Evolutionary conservation across 2,113 vertebrate genomes (phyloP).

Genomic region (Ivindomyrus marchei): DNA sequence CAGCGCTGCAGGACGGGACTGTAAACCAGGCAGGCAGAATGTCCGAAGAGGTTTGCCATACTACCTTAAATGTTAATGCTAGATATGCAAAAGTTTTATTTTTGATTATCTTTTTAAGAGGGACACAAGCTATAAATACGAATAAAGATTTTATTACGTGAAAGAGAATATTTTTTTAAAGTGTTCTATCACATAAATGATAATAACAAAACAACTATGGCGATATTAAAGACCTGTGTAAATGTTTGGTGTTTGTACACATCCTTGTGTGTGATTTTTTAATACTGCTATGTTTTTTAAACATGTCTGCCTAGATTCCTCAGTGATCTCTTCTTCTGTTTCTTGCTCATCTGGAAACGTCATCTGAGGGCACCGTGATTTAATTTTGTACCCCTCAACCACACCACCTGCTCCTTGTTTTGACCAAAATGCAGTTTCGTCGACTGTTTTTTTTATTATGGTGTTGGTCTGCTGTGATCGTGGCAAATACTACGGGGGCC

Average conservation of each 20-base stretch:
- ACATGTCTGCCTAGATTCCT: conserved; percentile 67
- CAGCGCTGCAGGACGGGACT: conserved; percentile 61
- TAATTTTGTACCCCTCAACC: conserved; percentile 44
- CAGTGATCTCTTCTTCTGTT: conserved; percentile 51
- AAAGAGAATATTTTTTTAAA: conserved; percentile 83
- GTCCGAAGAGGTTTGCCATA: conserved; percentile 91
- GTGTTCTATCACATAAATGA: conserved; percentile 68
- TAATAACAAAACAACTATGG: conserved; percentile 28
- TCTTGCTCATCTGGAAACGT: conserved; percentile 57
- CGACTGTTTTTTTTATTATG: background rate
- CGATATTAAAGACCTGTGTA: conserved; percentile 53
- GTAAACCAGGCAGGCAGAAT: conserved; percentile 74
- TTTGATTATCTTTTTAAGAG: conserved; percentile 79
- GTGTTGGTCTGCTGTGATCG: background rate
- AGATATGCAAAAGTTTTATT: conserved; percentile 95
- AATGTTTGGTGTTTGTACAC: conserved; percentile 80
- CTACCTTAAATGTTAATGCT: conserved; percentile 99
- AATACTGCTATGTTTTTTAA: conserved; percentile 60
- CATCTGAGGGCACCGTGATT: conserved; percentile 43
- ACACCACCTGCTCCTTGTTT: conserved; percentile 59
- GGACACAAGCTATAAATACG: conserved; percentile 76
- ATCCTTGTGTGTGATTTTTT: conserved; percentile 59
- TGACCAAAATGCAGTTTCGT: conserved; percentile 28
- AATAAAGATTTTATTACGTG: conserved; percentile 73
- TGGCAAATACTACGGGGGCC: background rate